phyloP scores from a whole-genome alignment of 2,888 invertebrate genomes.

The Lithodes maja region DNA sequence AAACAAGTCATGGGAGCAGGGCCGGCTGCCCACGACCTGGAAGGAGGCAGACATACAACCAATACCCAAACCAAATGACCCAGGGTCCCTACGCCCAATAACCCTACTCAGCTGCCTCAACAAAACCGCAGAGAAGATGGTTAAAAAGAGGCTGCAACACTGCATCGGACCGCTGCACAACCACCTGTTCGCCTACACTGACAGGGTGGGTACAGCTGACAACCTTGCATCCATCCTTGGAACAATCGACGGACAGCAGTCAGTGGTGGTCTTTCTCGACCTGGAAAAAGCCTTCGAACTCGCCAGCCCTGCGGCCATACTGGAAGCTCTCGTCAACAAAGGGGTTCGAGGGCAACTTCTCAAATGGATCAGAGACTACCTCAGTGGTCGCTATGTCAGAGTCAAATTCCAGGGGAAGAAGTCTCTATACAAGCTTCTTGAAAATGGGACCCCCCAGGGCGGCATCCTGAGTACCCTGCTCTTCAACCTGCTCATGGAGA shows the following conservation, averaged over 20 bases:
- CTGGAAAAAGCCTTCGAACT: conserved; percentile 20
- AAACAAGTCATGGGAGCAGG: neutral
- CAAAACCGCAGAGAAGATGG: conserved; percentile 38
- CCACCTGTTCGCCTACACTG: neutral
- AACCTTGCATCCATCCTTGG: neutral
- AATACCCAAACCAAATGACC: neutral
- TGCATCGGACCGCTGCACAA: neutral
- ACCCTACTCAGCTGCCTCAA: neutral
- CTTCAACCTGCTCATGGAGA: conserved; percentile 12
- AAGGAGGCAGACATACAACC: neutral
- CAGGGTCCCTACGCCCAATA: neutral
- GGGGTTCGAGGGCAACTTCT: neutral
- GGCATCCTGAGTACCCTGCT: neutral
- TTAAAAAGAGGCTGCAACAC: neutral
- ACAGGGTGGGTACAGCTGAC: neutral
- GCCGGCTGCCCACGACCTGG: neutral
- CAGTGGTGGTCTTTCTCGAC: conserved; percentile 11
- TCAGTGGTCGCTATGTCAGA: neutral
- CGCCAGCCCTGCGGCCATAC: neutral
- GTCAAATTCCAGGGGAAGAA: neutral
- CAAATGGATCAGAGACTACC: neutral
- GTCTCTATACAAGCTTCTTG: neutral
- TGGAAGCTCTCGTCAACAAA: neutral
- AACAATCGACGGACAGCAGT: neutral
- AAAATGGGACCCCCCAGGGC: neutral